Evolutionary conservation across 2,113 vertebrate genomes (phyloP).

Genomic region (Oncorhynchus nerka): DNA sequence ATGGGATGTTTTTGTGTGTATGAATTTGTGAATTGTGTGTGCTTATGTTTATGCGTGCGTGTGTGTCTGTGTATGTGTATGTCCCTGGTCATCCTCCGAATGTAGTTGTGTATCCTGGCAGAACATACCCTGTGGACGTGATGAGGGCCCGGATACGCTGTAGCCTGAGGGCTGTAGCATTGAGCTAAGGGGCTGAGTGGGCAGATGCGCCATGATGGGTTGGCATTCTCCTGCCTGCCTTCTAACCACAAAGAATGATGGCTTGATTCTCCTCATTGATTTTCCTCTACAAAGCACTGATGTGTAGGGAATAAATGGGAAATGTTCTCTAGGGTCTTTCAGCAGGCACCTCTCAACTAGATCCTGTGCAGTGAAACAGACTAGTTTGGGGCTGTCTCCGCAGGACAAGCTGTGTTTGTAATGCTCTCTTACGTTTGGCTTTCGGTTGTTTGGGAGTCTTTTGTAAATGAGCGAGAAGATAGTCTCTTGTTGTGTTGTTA

Average conservation of each 20-base stretch:
- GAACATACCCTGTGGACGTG: constrained; percentile 3
- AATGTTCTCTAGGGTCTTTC: constrained; percentile 55
- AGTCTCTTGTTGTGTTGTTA: constrained; percentile 8
- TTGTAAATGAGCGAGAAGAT: constrained; percentile 16
- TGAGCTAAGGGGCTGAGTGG: constrained; percentile 30
- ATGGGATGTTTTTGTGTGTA: background rate
- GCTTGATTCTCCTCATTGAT: constrained; percentile 65
- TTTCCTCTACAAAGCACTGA: constrained; percentile 56
- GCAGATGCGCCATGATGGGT: constrained; percentile 16
- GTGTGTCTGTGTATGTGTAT: constrained; percentile 2
- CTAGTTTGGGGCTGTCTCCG: constrained; percentile 47
- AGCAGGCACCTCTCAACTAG: constrained; percentile 48
- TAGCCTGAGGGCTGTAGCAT: constrained; percentile 6
- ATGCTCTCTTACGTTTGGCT: constrained; percentile 35
- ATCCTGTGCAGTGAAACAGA: constrained; percentile 43
- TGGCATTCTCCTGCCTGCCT: constrained; percentile 34
- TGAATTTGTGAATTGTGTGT: too few relatives aligned
- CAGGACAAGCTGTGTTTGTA: constrained; percentile 27
- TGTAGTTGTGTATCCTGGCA: background rate
- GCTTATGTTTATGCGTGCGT: too few relatives aligned
- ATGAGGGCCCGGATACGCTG: constrained; percentile 11
- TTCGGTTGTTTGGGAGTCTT: constrained; percentile 23
- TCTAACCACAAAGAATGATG: constrained; percentile 53
- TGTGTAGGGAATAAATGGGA: constrained; percentile 43
- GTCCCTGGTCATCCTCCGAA: background rate